Conservation (phyloP, 2,113 vertebrate genomes). For the Meriones unguiculatus region DNA sequence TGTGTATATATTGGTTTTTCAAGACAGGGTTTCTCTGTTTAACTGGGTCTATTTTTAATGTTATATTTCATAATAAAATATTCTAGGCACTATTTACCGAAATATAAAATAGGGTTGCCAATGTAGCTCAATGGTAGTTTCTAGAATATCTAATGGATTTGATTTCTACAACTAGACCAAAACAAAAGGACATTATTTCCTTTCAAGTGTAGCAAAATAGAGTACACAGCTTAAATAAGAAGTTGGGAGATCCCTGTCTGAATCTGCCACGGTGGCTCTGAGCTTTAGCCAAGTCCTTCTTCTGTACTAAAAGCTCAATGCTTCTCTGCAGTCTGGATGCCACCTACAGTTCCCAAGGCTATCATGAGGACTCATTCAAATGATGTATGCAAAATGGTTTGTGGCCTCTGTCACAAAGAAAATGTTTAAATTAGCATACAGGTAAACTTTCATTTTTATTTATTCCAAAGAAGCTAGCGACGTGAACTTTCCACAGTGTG, state of each 20-base stretch:
- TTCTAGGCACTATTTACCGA: background rate
- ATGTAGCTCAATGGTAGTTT: background rate
- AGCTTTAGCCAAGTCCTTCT: background rate
- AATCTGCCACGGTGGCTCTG: background rate
- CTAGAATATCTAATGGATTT: background rate
- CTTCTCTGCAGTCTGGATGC: slow-evolving; percentile 8
- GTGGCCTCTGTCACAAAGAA: background rate
- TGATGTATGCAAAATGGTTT: background rate
- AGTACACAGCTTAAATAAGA: slow-evolving; percentile 23
- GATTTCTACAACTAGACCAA: background rate
- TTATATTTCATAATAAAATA: background rate
- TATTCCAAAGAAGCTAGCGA: slow-evolving; percentile 3
- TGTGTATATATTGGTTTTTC: too few relatives aligned
- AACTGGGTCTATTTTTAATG: background rate
- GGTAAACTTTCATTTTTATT: slow-evolving; percentile 40
- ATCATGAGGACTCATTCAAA: background rate
- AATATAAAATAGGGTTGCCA: background rate
- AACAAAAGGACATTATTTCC: background rate
- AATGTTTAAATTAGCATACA: slow-evolving; percentile 47
- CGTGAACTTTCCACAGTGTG: slow-evolving; percentile 12
- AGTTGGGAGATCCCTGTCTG: slow-evolving; percentile 8
- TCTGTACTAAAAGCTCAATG: background rate
- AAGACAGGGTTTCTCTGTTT: too few relatives aligned
- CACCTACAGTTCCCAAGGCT: background rate
- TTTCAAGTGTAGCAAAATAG: slow-evolving; percentile 5